Evolutionary conservation across 2,888 invertebrate species (phyloP).

Genomic region (Ypsolopha sequella): DNA sequence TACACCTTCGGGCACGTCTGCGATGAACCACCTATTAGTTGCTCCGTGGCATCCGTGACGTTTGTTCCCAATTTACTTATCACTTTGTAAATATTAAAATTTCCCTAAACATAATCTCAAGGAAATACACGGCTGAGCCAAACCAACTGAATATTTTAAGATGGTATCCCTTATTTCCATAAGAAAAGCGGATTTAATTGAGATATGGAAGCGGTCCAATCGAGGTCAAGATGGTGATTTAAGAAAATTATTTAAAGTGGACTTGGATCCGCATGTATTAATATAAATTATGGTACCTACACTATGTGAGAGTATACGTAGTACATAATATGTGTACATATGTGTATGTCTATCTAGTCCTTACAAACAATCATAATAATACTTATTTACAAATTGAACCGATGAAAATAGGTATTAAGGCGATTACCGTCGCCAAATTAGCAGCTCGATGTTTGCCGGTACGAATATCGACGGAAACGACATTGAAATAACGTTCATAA

Average conservation of each 20-base stretch:
- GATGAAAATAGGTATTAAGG: too few relatives aligned
- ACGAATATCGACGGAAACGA: too few relatives aligned
- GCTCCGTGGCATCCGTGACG: neutral
- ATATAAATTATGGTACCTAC: too few relatives aligned
- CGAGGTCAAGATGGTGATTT: neutral
- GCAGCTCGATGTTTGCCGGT: too few relatives aligned
- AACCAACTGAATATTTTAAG: neutral
- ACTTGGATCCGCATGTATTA: neutral
- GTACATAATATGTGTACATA: too few relatives aligned
- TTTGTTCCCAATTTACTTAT: neutral
- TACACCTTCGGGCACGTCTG: neutral
- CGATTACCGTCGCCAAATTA: too few relatives aligned
- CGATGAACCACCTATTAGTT: neutral
- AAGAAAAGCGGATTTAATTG: slow-evolving; percentile 3
- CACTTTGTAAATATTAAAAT: neutral
- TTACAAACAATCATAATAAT: too few relatives aligned
- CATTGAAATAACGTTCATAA: too few relatives aligned
- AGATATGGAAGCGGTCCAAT: neutral
- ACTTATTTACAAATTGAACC: too few relatives aligned
- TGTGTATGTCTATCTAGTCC: too few relatives aligned
- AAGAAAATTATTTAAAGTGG: neutral
- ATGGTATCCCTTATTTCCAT: slow-evolving; percentile 1
- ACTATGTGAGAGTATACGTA: too few relatives aligned
- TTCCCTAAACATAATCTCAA: neutral
- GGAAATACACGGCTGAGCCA: neutral